Evolutionary conservation across 2,113 vertebrate genomes (phyloP).

Genomic region (Semnornis frantzii): DNA sequence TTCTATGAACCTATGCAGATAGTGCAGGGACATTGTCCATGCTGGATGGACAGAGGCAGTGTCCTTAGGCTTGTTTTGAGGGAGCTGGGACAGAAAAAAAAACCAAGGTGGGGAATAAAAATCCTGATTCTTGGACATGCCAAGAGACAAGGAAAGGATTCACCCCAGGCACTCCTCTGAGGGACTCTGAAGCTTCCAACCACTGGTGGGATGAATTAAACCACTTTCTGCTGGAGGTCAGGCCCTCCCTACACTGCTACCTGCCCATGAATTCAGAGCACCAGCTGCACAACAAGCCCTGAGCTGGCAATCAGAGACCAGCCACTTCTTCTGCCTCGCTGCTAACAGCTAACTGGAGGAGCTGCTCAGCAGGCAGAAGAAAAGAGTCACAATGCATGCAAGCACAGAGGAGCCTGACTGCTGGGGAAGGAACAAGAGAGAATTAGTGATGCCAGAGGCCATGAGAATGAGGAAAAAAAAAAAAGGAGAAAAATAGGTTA

Average conservation of each 20-base stretch:
- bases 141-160: neutral
- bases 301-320: neutral
- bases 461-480: neutral
- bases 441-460: neutral
- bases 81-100: neutral
- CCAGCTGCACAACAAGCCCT: neutral
- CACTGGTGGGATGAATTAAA: neutral
- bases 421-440: constrained; percentile 8
- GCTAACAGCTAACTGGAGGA: neutral
- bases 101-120: neutral
- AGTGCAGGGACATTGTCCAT: neutral
- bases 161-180: neutral
- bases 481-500: constrained; percentile 46
- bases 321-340: neutral
- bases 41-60: neutral
- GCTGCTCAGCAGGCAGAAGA: constrained; percentile 33
- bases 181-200: neutral
- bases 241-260: neutral
- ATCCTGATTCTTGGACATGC: neutral
- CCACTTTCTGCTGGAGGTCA: neutral
- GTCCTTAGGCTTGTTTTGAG: neutral
- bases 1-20: no score
- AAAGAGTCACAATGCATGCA: neutral
- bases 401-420: neutral
- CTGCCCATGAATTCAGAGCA: neutral